Evolutionary conservation across 2,888 invertebrate species (phyloP), one percentile per base, ranked within the genome.

Genomic region (Pristionchus arcanus): DNA sequence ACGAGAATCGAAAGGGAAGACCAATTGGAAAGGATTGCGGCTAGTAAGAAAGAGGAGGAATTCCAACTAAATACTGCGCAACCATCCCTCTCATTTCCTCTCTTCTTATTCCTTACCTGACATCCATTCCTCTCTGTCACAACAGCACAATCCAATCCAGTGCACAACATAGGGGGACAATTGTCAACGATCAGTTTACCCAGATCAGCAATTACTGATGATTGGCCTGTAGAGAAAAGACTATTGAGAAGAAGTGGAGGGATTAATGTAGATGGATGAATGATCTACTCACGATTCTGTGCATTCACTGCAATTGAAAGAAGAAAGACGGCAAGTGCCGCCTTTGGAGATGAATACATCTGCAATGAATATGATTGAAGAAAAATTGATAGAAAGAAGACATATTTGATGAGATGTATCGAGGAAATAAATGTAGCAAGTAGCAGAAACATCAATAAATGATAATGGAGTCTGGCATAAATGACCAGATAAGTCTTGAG

Each of bases 111-210:
- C 31, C 59, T 49, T 84, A 94, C 94, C 92, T 95, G 95, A 81
- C 95, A 95, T 53, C 95, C 95, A 86, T 95, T 95, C 86, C 95
- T 91, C 90, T 95, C 95, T 19, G 95, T 95, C 34, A 95, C 95
- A 16, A 95, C 94, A 21, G 95, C 95, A 90, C 95, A 95, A 90
- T 95, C 95, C 25, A 95, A 91, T 66, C 95, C 95, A n/a, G 95
- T 95, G 90, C 95, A 95, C 84, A 95, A 90, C 95, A 95, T 95
- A 9, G 95, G 95, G 25, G 95, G 95, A 85, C 95, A 95, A 90
- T 95, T 94, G 85, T 95, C 94, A 28, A 95, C 95, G 90, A 95
- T 95, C 86, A 95, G 90, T 81, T 94, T 94, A 21, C 95, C 95
- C 88, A 95, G 90, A 92, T 95, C 95, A 49, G 94, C 94, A 90